Conservation (phyloP, 2,888 invertebrate species). For the Dynastes tityus region DNA sequence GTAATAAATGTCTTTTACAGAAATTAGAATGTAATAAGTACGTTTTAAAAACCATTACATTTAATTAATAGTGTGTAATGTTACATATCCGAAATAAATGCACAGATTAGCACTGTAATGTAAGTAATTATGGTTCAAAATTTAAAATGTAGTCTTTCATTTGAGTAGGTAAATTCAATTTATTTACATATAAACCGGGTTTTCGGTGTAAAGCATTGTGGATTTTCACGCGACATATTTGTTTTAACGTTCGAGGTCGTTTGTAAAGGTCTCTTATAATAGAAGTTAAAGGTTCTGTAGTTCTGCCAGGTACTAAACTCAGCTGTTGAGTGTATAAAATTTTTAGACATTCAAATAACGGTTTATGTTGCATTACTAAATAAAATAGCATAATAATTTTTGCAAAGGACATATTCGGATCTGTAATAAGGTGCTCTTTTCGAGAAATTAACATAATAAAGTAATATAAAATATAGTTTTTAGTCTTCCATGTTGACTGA, state of each 20-base stretch:
- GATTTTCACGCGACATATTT: constrained; percentile 80
- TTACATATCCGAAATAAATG: constrained; percentile 29
- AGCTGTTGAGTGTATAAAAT: constrained; percentile 78
- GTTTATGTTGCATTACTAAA: constrained; percentile 79
- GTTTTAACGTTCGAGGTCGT: constrained; percentile 80
- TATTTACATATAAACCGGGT: constrained; percentile 78
- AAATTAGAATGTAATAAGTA: too few species aligned
- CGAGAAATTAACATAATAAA: constrained; percentile 81
- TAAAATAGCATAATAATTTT: constrained; percentile 79
- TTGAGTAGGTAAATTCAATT: constrained; percentile 79
- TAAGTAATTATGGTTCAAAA: constrained; percentile 72
- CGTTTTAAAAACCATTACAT: neutral
- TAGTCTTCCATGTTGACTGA: constrained; percentile 73
- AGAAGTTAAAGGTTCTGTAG: constrained; percentile 76
- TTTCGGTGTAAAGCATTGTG: constrained; percentile 78
- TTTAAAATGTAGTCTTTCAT: constrained; percentile 81
- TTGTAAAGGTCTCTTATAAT: constrained; percentile 78
- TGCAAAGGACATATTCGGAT: constrained; percentile 77
- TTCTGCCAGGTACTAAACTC: constrained; percentile 77
- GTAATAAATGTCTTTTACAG: too few species aligned
- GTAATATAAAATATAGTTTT: constrained; percentile 79
- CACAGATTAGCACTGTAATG: constrained; percentile 12
- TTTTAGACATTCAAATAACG: constrained; percentile 80
- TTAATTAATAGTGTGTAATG: constrained; percentile 2
- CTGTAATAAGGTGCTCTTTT: constrained; percentile 76